Percentiles rank a stretch among this genome's conserved stretches.
Evolutionary conservation across 2,888 invertebrate genomes (phyloP).

Genomic region (Aleiodes alternator): DNA sequence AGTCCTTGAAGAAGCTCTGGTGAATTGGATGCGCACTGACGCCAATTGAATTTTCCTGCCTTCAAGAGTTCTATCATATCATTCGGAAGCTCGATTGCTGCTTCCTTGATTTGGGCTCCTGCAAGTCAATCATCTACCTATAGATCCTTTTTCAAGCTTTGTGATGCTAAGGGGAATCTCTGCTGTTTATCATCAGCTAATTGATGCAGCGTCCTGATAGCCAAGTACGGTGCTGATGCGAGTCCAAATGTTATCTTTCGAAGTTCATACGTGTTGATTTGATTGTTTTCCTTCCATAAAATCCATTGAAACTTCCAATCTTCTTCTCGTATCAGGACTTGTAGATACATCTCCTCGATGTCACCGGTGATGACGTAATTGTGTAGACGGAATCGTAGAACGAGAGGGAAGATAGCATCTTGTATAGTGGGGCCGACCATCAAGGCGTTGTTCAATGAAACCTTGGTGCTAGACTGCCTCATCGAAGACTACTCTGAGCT

Average conservation of each 20-base stretch:
- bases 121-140: slow-evolving; percentile 55
- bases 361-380: slow-evolving; percentile 34
- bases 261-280: slow-evolving; percentile 46
- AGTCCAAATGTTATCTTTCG: slow-evolving; percentile 50
- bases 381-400: slow-evolving; percentile 57
- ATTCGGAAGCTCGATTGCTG: slow-evolving; percentile 40
- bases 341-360: slow-evolving; percentile 39
- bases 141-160: slow-evolving; percentile 39
- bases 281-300: slow-evolving; percentile 57
- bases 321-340: slow-evolving; percentile 49
- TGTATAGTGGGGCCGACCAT: slow-evolving; percentile 2
- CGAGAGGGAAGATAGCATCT: slow-evolving; percentile 20
- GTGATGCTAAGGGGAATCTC: slow-evolving; percentile 33
- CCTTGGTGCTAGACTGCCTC: not conserved
- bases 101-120: slow-evolving; percentile 36
- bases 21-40: slow-evolving; percentile 57
- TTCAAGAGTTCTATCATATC: slow-evolving; percentile 40
- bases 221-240: slow-evolving; percentile 59
- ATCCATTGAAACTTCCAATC: slow-evolving; percentile 62
- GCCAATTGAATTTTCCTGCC: slow-evolving; percentile 44
- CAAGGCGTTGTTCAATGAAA: not conserved
- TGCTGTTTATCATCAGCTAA: slow-evolving; percentile 45
- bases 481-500: slow-evolving; percentile 3
- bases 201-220: slow-evolving; percentile 49
- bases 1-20: slow-evolving; percentile 34